Percentiles rank a stretch among this genome's conserved stretches.
Evolutionary conservation across 2,113 vertebrate genomes (phyloP).

Genomic region (Tragelaphus imberbis): DNA sequence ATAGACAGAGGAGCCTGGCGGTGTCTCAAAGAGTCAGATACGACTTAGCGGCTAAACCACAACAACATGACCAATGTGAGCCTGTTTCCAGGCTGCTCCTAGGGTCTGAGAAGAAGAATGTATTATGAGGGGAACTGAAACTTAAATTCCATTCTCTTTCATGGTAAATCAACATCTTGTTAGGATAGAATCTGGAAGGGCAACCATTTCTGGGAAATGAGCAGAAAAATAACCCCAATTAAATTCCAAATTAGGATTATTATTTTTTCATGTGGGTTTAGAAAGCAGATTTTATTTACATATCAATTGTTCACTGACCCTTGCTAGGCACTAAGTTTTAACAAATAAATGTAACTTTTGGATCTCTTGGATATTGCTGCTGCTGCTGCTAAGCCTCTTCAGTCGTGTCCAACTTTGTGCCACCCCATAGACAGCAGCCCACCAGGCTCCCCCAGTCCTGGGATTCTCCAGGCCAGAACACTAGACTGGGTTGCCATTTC

Average conservation of each 20-base stretch:
- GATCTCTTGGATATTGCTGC: not conserved
- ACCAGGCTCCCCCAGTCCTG: too few species aligned
- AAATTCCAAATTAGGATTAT: slow-evolving; percentile 39
- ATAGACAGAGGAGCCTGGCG: not conserved
- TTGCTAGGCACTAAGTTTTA: not conserved
- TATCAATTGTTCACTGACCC: not conserved
- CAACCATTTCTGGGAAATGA: not conserved
- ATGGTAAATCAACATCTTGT: not conserved
- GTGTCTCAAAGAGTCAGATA: not conserved
- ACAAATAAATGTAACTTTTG: not conserved
- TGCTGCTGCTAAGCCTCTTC: too few species aligned
- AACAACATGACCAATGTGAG: not conserved
- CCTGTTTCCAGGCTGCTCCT: not conserved
- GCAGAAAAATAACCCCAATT: slow-evolving; percentile 25
- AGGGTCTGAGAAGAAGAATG: not conserved
- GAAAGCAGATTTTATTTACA: slow-evolving; percentile 22
- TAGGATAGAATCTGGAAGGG: not conserved
- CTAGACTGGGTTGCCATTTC: too few species aligned
- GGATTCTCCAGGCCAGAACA: too few species aligned
- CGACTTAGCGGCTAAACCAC: not conserved
- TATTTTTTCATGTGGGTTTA: not conserved
- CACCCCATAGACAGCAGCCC: too few species aligned
- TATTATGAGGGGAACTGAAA: not conserved
- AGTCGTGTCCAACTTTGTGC: fast-evolving
- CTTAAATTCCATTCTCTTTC: not conserved